Percentiles rank a stretch among this genome's conserved stretches.
phyloP scores from a whole-genome alignment of 2,888 invertebrate species.

The Antheraea yamamai region DNA sequence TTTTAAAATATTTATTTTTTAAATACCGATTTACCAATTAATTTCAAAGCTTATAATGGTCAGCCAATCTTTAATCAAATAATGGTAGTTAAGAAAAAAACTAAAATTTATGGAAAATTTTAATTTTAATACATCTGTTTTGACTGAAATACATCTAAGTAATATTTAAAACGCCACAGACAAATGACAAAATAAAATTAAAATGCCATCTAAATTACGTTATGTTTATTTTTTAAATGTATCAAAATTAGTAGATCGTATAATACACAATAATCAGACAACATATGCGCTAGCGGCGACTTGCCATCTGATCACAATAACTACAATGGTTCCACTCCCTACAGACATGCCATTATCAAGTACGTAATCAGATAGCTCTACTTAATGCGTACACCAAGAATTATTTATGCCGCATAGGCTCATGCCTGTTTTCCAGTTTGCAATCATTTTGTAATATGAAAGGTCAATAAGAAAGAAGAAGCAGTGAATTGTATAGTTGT shows the following conservation, averaged over 20 bases:
- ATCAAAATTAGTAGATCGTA: constrained; percentile 45
- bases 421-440: background rate
- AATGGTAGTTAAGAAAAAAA: background rate
- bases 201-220: no score
- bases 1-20: background rate
- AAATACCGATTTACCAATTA: background rate
- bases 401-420: background rate
- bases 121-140: no score
- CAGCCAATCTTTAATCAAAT: background rate
- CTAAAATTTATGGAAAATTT: background rate
- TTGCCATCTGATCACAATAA: constrained; percentile 71
- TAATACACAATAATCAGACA: constrained; percentile 46
- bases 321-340: constrained; percentile 60
- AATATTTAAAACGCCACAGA: no score
- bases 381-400: constrained; percentile 33
- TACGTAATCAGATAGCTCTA: constrained; percentile 62
- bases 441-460: background rate
- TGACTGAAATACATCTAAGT: no score
- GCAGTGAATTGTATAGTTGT: no score
- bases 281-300: constrained; percentile 69
- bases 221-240: constrained; percentile 27
- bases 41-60: background rate
- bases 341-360: constrained; percentile 55
- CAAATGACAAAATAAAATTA: no score
- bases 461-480: background rate